A percentile compares a stretch with the other conserved stretches of the same genome.
Evolutionary conservation across 2,888 invertebrate genomes (phyloP).

Genomic region (Ctenicera cuprea): DNA sequence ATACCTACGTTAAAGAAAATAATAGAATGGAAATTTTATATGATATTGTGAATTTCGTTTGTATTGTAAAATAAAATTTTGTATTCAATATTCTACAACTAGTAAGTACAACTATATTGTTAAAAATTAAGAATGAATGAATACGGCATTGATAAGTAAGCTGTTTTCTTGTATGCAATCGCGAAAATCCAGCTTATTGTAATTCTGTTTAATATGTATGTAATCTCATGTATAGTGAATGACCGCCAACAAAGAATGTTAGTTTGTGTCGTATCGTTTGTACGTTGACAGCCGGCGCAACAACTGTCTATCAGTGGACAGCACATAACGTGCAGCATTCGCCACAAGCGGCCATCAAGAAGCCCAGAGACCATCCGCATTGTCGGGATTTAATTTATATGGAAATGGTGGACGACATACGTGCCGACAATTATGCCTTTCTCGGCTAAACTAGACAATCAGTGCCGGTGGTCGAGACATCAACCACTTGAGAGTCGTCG

Average conservation of each 20-base stretch:
- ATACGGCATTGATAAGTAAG: conserved; percentile 19
- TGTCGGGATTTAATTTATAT: conserved; percentile 58
- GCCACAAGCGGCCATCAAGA: conserved; percentile 52
- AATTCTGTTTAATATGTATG: conserved; percentile 36
- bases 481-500: conserved; percentile 42
- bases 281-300: conserved; percentile 52
- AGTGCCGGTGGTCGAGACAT: conserved; percentile 67
- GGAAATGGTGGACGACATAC: conserved; percentile 56
- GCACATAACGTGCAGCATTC: conserved; percentile 52
- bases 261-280: conserved; percentile 49
- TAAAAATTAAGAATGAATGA: conserved; percentile 1
- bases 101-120: background rate
- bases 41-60: too few relatives aligned
- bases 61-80: too few relatives aligned
- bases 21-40: too few relatives aligned
- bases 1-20: too few relatives aligned
- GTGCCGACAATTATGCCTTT: conserved; percentile 65
- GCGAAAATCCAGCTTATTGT: conserved; percentile 25
- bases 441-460: conserved; percentile 67
- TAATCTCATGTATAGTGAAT: conserved; percentile 47
- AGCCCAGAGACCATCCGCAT: conserved; percentile 52
- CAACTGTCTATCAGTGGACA: conserved; percentile 52
- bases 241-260: conserved; percentile 49
- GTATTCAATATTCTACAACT: too few relatives aligned
- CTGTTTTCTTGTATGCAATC: conserved; percentile 16